Percentiles rank a stretch among this genome's conserved stretches.
phyloP scores from a whole-genome alignment of 1,140 invertebrate species.

The Drosophila aff. region DNA sequence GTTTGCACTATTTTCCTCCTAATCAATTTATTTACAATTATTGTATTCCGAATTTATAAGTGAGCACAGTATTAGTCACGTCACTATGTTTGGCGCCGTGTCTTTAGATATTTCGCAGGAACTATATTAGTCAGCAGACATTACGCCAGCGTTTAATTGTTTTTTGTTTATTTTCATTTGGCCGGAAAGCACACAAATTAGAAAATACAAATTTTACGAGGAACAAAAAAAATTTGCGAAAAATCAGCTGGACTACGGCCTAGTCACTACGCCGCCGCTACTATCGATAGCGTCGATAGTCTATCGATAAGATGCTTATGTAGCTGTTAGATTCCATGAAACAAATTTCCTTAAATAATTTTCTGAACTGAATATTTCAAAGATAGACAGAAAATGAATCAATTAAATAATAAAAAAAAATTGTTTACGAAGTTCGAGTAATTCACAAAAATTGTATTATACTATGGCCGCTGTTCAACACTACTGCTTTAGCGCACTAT shows the following conservation, averaged over 20 bases:
- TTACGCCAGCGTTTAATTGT: not conserved
- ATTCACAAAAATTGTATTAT: not conserved
- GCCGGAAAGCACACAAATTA: slow-evolving; percentile 11
- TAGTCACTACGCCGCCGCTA: not conserved
- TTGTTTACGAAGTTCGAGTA: not conserved
- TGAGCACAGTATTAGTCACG: slow-evolving; percentile 3
- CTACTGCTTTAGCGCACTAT: not conserved
- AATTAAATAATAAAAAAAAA: not conserved
- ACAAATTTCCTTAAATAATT: not conserved
- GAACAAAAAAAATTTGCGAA: not conserved
- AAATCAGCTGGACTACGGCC: not conserved
- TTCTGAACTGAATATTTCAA: not conserved
- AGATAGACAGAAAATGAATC: not conserved
- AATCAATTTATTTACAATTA: slow-evolving; percentile 5
- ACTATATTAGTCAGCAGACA: slow-evolving; percentile 9
- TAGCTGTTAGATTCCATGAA: not conserved
- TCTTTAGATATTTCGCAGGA: not conserved
- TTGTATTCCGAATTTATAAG: slow-evolving; percentile 4
- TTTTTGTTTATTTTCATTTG: not conserved
- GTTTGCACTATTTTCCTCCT: not conserved
- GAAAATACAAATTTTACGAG: not conserved
- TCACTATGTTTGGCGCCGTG: no score
- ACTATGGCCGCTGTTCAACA: not conserved
- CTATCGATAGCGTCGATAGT: not conserved
- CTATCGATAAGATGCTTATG: not conserved